phyloP scores from a whole-genome alignment of 2,797 vertebrate species.

The Emys orbicularis region DNA sequence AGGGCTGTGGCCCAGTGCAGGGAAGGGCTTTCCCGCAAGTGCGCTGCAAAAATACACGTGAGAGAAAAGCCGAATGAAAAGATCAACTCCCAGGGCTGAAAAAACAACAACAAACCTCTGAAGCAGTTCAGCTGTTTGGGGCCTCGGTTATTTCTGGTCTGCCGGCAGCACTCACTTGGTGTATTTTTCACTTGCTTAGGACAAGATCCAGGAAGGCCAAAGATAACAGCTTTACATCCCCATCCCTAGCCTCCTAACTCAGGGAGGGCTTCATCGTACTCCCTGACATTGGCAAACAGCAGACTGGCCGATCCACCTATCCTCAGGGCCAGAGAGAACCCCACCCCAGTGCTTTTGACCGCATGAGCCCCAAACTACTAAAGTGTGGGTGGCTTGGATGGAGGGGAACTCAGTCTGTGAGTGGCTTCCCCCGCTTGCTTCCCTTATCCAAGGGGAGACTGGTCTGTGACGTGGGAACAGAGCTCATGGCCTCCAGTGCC shows the following conservation, averaged over 20 bases:
- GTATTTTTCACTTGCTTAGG: slow-evolving; percentile 34
- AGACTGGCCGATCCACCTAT: not conserved
- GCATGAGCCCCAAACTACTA: not conserved
- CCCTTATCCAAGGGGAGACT: not conserved
- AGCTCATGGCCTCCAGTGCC: not conserved
- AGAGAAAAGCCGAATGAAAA: not conserved
- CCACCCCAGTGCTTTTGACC: not conserved
- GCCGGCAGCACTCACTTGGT: slow-evolving; percentile 14
- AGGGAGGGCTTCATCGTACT: not conserved
- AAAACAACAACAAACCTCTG: not conserved
- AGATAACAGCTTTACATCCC: slow-evolving; percentile 35
- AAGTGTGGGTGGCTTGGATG: not conserved
- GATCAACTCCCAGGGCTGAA: not conserved
- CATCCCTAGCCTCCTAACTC: not conserved
- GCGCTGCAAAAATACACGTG: not conserved
- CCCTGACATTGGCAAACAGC: not conserved
- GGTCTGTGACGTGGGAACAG: not conserved
- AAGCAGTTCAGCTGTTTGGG: not conserved
- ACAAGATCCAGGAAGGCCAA: slow-evolving; percentile 33
- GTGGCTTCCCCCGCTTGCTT: not conserved
- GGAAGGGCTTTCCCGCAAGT: not conserved
- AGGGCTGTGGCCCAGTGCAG: not conserved
- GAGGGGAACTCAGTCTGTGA: not conserved
- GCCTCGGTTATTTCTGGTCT: slow-evolving; percentile 66
- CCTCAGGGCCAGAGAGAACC: not conserved